Evolutionary conservation across 2,888 invertebrate species (phyloP), one percentile per base, ranked within the genome.

Genomic region (Conistra vaccinii): DNA sequence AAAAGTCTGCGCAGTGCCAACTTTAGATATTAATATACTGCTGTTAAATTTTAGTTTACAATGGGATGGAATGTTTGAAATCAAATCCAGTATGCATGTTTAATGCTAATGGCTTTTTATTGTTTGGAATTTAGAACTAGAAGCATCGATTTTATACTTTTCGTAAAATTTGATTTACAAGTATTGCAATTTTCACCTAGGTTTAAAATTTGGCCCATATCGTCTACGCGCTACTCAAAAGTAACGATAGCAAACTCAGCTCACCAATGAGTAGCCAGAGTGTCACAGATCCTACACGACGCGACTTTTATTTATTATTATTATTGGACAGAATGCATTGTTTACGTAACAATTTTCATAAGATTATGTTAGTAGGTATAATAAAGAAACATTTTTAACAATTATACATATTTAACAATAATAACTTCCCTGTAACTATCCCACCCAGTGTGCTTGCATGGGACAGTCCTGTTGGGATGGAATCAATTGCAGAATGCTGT

Each of bases 1-100:
- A 68, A 73, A 73, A 65, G 78, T 72, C 58, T 60, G 71, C 12
- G 51, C 48, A 63, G 67, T 71, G 82, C 55, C 65, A 66, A 80
- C 73, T 77, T 73, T 61, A 80, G 55, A 51, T 48, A 39, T 10
- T 39, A 39, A 39, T 39, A 39, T 63, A 29, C 32, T 23, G 32
- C 69, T 78, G 70, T 55, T 14, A 42, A 71, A 61, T 67, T 66
- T 65, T 20, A 42, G 45, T 79, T 55, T 0, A 65, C 65, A 73
- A 80, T 80, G 23, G 45, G 26, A 39, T 48, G 35, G 60, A 4
- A 23, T 23, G n/a, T 48, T 80, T 61, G 10, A 26, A 55, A 23
- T 48, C 60, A 73, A 61, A 65, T 32, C 26, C 26, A 55, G 32
- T 60, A 39, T n/a, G 23, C 60, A 26, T 65, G 72, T 60, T 71